phyloP scores from a whole-genome alignment of 2,888 invertebrate genomes.

The Philhelius pedissequus region DNA sequence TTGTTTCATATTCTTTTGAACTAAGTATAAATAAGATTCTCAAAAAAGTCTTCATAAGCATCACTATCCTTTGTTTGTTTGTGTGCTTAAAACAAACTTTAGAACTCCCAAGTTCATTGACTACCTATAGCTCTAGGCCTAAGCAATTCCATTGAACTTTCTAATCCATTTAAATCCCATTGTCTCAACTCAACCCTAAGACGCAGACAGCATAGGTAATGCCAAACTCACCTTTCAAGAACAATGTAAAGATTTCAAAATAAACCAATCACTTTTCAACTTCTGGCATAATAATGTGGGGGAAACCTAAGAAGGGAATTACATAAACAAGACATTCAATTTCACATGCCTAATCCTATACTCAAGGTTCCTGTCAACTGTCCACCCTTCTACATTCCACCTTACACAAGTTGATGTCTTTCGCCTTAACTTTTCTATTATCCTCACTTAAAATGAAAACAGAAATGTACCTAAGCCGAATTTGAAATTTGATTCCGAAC shows the following conservation, averaged over 20 bases:
- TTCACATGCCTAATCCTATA: constrained; percentile 46
- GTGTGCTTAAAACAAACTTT: not conserved
- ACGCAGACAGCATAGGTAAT: too few species aligned
- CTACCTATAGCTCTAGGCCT: constrained; percentile 4
- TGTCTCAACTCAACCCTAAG: constrained; percentile 5
- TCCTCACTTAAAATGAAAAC: not conserved
- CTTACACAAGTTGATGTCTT: not conserved
- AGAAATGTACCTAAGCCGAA: constrained; percentile 5
- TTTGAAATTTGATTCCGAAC: constrained; percentile 51
- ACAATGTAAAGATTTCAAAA: constrained; percentile 22
- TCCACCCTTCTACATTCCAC: constrained; percentile 8
- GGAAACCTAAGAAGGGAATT: constrained; percentile 42
- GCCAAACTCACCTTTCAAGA: not conserved
- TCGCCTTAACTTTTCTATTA: not conserved
- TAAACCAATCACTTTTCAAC: not conserved
- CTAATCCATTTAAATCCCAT: constrained; percentile 19
- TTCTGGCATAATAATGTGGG: not conserved
- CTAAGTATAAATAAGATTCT: too few species aligned
- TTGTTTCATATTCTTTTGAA: too few species aligned
- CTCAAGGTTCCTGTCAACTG: constrained; percentile 26
- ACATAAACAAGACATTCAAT: constrained; percentile 49
- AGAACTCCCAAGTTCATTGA: constrained; percentile 24
- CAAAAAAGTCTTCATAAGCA: too few species aligned
- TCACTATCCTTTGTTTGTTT: not conserved
- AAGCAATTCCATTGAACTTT: constrained; percentile 46